A percentile compares a stretch with the other conserved stretches of the same genome.
These are phyloP conservation scores for Patiria miniata DNA, from an alignment of 35 echinoderm and acorn worm genomes.

Conservation along the genomic window DNA sequence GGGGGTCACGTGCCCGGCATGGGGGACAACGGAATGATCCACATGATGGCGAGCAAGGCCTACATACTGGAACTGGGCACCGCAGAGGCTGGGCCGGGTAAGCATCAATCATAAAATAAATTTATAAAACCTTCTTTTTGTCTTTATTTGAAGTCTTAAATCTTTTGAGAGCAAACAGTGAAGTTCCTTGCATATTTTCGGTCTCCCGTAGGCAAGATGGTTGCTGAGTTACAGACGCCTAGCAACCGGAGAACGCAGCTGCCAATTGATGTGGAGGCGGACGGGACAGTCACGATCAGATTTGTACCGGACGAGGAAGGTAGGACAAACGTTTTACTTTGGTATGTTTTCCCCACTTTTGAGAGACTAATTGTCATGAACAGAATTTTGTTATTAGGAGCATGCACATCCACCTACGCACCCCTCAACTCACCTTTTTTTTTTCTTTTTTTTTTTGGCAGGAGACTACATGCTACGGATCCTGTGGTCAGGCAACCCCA, in stretches of 20 bases:
- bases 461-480: constrained; percentile 61
- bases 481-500: constrained; percentile 45
- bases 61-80: constrained; percentile 71
- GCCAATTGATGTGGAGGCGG: constrained; percentile 45
- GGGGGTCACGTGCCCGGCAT: constrained; percentile 43
- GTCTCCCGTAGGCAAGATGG: constrained; percentile 44
- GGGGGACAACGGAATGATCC: constrained; percentile 58
- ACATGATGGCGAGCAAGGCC: constrained; percentile 41
- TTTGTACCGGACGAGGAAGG: constrained; percentile 68
- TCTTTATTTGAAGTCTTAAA: neutral
- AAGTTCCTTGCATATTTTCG: constrained; percentile 12
- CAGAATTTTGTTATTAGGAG: too few relatives aligned
- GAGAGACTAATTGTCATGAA: too few relatives aligned
- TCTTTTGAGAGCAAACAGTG: neutral
- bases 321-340: neutral
- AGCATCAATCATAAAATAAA: neutral
- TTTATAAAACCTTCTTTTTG: neutral
- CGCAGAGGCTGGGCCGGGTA: constrained; percentile 82
- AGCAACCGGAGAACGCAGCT: constrained; percentile 27
- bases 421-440: too few relatives aligned
- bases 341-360: too few relatives aligned
- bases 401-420: too few relatives aligned
- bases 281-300: constrained; percentile 38
- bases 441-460: constrained; percentile 22
- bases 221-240: constrained; percentile 43